Evolutionary conservation across 2,797 vertebrate species (phyloP), one percentile per base, ranked within the genome.

Genomic region (Rhinella marina): DNA sequence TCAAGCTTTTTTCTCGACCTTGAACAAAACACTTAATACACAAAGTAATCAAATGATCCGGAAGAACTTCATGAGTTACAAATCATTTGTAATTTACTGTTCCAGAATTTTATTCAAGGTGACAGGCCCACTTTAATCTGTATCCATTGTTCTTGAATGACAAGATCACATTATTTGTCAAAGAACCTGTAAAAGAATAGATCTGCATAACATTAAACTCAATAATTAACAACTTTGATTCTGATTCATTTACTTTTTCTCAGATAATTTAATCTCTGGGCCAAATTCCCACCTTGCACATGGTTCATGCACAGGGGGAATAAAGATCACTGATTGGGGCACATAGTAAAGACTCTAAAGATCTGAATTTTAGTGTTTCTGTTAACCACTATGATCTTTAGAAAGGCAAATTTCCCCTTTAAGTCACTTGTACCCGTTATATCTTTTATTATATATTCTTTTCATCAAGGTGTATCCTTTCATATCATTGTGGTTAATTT

Each of bases 201-300:
- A 52, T 79, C 75, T 78, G 61, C 84, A 89, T 56, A 87, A 32
- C 56, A 88, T 87, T 77, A 87, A 21, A 25, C n/a, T 61, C 84
- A 25, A 50, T 89, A 86, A 89, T 89, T 89, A 86, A 27, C 75
- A 89, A 87, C 80, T 89, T 87, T 89, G 81, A 89, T 86, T 86
- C 66, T 72, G 80, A 48, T 50, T 83, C 62, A 78, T 86, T 84
- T 73, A 82, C 50, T 68, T 80, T 84, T 84, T 86, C 83, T 76
- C n/a, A 66, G 88, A 82, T 78, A 76, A 86, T 66, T 76, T 82
- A 73, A 80, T 81, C 85, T 84, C 61, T 75, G 73, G 88, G 85
- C 85, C 78, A 16, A 80, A 83, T 80, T 89, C 80, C 81, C 75
- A 80, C 80, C 52, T 80, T 25, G 27, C 56, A 84, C 75, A 73